Percentiles rank a stretch among this genome's conserved stretches.
phyloP scores from a whole-genome alignment of 2,888 invertebrate genomes.

The Germaria angustata region DNA sequence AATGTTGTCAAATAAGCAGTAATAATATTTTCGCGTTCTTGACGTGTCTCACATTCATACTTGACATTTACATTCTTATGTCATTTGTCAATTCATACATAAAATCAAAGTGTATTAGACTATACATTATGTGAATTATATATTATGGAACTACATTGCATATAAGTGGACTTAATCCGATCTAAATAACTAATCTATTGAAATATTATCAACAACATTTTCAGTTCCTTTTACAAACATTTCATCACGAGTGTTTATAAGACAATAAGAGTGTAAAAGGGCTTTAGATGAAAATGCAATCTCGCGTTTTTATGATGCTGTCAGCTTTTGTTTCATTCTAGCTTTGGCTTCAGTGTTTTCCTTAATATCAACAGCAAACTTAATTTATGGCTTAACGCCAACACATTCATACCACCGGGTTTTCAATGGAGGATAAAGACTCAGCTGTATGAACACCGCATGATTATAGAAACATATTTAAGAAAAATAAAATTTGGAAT shows the following conservation, averaged over 20 bases:
- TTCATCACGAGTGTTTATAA: slow-evolving; percentile 14
- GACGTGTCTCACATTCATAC: too few relatives aligned
- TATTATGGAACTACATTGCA: too few relatives aligned
- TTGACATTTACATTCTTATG: too few relatives aligned
- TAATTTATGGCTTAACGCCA: slow-evolving; percentile 63
- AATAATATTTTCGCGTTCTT: too few relatives aligned
- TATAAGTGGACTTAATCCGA: too few relatives aligned
- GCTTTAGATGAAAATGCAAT: slow-evolving; percentile 59
- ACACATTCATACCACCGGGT: neutral
- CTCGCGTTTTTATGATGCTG: slow-evolving; percentile 63
- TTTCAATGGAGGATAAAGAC: neutral
- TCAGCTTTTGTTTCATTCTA: slow-evolving; percentile 18
- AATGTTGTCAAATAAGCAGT: too few relatives aligned
- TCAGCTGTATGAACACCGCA: neutral
- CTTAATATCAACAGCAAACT: slow-evolving; percentile 45
- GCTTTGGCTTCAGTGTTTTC: slow-evolving; percentile 22
- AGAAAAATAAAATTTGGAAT: slow-evolving; percentile 41
- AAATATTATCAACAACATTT: too few relatives aligned
- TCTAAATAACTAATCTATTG: too few relatives aligned
- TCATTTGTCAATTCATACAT: too few relatives aligned
- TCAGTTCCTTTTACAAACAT: slow-evolving; percentile 1
- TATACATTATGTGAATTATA: too few relatives aligned
- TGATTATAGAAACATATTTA: neutral
- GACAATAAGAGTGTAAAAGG: slow-evolving; percentile 36
- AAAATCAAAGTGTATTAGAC: too few relatives aligned